Percentiles rank a stretch among this genome's conserved stretches.
Conservation (phyloP, 2,113 vertebrate genomes). For the Pampusana beccarii region DNA sequence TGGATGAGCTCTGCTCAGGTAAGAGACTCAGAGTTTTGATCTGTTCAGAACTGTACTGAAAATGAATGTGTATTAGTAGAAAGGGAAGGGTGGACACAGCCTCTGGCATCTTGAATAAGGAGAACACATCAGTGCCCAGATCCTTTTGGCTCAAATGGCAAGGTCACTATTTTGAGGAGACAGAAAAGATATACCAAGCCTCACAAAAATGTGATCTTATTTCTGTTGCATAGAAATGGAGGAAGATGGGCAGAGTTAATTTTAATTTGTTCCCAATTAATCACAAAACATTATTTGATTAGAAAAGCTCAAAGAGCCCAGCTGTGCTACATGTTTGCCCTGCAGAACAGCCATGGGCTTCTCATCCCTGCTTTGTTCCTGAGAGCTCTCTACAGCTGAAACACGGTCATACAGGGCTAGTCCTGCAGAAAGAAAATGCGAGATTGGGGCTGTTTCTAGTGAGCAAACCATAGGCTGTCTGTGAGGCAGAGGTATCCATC, state of each 20-base stretch:
- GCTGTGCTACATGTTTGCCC: neutral
- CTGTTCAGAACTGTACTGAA: neutral
- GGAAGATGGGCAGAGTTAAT: neutral
- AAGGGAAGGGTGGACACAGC: neutral
- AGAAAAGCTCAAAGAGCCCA: neutral
- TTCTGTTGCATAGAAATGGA: neutral
- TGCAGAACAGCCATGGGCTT: neutral
- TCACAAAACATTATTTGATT: neutral
- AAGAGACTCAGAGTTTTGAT: neutral
- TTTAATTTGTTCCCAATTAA: neutral
- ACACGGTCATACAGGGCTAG: accelerated
- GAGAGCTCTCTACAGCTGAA: neutral
- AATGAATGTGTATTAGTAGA: neutral
- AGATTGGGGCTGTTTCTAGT: neutral
- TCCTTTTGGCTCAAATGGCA: neutral
- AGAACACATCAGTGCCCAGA: neutral
- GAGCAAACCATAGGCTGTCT: neutral
- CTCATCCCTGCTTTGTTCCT: neutral
- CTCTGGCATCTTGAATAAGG: neutral
- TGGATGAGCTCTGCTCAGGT: neutral
- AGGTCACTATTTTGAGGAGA: neutral
- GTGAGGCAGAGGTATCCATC: neutral
- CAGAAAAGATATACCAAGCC: neutral
- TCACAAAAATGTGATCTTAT: neutral
- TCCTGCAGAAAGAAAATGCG: neutral